Percentiles rank a stretch among this genome's conserved stretches.
Conservation (phyloP, 2,113 vertebrate genomes). For the Apodemus speciosus region DNA sequence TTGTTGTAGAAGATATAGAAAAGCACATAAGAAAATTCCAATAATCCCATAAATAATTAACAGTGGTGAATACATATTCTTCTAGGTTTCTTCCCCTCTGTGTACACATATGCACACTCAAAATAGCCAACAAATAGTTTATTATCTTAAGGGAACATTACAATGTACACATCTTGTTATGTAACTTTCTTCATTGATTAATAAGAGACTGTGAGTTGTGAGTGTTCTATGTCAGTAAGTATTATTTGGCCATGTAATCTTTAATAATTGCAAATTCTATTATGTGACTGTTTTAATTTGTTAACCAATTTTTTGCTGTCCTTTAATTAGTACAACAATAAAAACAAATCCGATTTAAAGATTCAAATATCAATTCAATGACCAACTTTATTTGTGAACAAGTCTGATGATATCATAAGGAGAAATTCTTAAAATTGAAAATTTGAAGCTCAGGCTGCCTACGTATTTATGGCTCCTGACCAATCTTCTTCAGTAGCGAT, state of each 20-base stretch:
- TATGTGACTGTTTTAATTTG: background rate
- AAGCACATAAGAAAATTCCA: background rate
- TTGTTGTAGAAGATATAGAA: slow-evolving; percentile 16
- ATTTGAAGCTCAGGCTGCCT: background rate
- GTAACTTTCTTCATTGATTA: background rate
- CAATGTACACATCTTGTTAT: background rate
- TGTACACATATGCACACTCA: background rate
- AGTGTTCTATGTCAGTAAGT: background rate
- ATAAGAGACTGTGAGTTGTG: background rate
- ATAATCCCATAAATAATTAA: background rate
- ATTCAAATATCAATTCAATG: background rate
- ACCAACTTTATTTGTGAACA: background rate
- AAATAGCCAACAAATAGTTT: background rate
- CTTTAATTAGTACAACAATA: background rate
- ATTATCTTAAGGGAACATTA: background rate
- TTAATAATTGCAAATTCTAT: slow-evolving; percentile 22
- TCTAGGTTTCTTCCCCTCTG: background rate
- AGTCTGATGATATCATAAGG: background rate
- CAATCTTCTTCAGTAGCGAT: background rate
- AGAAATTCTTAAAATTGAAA: background rate
- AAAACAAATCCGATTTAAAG: background rate
- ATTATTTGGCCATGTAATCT: slow-evolving; percentile 12
- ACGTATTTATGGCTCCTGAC: background rate
- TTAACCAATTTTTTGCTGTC: background rate
- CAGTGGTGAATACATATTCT: background rate